phyloP scores from a whole-genome alignment of 2,888 invertebrate genomes.

The Catocala sponsa region DNA sequence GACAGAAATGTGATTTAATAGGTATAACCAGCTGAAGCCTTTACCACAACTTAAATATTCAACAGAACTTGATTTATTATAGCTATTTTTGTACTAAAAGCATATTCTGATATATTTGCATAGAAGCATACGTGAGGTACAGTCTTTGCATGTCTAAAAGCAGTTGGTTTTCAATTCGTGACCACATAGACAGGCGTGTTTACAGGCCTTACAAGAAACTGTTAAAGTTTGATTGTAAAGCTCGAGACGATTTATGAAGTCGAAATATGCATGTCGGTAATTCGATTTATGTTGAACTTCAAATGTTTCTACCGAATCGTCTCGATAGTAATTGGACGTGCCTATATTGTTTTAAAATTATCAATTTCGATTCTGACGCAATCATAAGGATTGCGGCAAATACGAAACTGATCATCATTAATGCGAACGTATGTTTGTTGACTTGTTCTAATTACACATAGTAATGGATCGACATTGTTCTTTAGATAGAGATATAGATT shows the following conservation, averaged over 20 bases:
- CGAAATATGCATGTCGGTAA: slow-evolving; percentile 30
- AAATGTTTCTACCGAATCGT: neutral
- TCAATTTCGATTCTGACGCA: neutral
- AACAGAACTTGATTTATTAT: slow-evolving; percentile 17
- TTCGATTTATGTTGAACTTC: slow-evolving; percentile 17
- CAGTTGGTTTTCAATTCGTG: slow-evolving; percentile 80
- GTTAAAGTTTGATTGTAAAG: slow-evolving; percentile 73
- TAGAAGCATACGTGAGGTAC: slow-evolving; percentile 20
- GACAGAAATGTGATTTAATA: neutral
- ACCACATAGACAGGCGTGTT: slow-evolving; percentile 76
- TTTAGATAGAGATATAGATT: too few species aligned
- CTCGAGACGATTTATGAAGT: slow-evolving; percentile 44
- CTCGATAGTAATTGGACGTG: neutral
- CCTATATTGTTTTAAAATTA: neutral
- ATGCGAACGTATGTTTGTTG: too few species aligned
- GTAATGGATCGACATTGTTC: too few species aligned
- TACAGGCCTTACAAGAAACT: slow-evolving; percentile 68
- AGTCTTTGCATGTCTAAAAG: slow-evolving; percentile 70
- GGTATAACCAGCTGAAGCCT: neutral
- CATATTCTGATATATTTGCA: slow-evolving; percentile 27
- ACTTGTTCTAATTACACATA: too few species aligned
- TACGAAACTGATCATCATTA: too few species aligned
- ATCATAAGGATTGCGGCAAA: too few species aligned
- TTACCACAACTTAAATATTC: slow-evolving; percentile 2
- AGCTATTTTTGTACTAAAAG: slow-evolving; percentile 8